Percentiles rank a stretch among this genome's conserved stretches.
phyloP scores from a whole-genome alignment of 2,888 invertebrate genomes.

The Oligia strigilis region DNA sequence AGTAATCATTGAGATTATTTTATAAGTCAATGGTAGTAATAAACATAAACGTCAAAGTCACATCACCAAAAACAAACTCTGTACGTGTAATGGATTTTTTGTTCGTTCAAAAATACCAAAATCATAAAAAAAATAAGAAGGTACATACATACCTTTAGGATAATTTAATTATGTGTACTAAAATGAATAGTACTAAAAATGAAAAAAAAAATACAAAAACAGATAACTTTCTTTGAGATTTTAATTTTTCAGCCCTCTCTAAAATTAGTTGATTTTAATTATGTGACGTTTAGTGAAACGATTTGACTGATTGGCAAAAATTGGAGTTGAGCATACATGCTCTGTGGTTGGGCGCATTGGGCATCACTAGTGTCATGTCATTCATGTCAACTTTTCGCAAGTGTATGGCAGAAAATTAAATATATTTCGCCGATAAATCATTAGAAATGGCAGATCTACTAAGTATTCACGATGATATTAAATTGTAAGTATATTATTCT shows the following conservation, averaged over 20 bases:
- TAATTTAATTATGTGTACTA: not conserved
- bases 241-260: not conserved
- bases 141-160: too few relatives aligned
- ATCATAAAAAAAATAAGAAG: too few relatives aligned
- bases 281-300: not conserved
- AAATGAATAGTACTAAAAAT: too few relatives aligned
- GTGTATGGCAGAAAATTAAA: slow-evolving; percentile 66
- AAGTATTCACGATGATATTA: slow-evolving; percentile 93
- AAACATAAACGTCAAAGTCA: not conserved
- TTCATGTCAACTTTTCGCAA: slow-evolving; percentile 62
- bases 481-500: slow-evolving; percentile 91
- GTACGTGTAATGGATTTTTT: slow-evolving; percentile 14
- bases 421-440: slow-evolving; percentile 62
- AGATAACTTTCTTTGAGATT: not conserved
- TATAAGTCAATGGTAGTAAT: too few relatives aligned
- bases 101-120: slow-evolving; percentile 1
- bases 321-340: not conserved
- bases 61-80: not conserved
- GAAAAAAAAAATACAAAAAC: not conserved
- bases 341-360: not conserved
- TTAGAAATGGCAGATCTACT: slow-evolving; percentile 91
- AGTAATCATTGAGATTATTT: too few relatives aligned
- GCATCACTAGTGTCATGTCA: slow-evolving; percentile 56
- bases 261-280: not conserved
- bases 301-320: not conserved